These are phyloP conservation scores for Pemphigus obesinymphae DNA, from an alignment of 1,140 invertebrate species.

Conservation along the genomic window DNA sequence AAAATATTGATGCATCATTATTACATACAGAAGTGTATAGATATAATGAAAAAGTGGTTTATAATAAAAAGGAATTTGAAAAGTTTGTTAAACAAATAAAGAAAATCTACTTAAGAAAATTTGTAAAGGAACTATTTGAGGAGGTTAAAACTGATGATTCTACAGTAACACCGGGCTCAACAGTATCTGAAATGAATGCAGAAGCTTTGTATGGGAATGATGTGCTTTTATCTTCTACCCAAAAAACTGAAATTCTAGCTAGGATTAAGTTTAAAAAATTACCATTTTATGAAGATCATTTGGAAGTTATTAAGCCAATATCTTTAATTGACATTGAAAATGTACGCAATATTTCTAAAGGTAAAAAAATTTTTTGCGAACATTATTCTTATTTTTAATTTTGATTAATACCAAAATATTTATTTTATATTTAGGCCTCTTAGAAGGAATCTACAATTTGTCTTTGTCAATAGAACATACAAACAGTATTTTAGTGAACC, in stretches of 20 bases:
- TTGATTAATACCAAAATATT: background rate
- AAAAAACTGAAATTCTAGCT: constrained; percentile 62
- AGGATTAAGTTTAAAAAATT: constrained; percentile 83
- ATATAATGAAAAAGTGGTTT: no score
- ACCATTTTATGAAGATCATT: constrained; percentile 87
- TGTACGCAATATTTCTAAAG: background rate
- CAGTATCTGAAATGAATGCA: background rate
- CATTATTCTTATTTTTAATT: no score
- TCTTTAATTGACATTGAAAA: constrained; percentile 55
- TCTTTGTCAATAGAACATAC: background rate
- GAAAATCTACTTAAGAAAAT: no score
- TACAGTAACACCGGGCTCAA: no score
- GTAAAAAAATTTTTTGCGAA: background rate
- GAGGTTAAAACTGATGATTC: no score
- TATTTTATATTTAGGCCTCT: background rate
- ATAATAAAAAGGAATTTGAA: no score
- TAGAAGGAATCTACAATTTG: background rate
- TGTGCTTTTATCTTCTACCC: background rate
- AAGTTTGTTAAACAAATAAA: no score
- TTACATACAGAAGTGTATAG: no score
- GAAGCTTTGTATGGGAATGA: background rate
- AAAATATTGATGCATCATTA: no score
- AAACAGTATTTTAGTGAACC: background rate
- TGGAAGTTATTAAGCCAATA: constrained; percentile 83
- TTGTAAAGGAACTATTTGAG: no score